Percentiles rank a stretch among this genome's conserved stretches.
phyloP scores from a whole-genome alignment of 2,113 vertebrate genomes.

The Tenrec ecaudatus region DNA sequence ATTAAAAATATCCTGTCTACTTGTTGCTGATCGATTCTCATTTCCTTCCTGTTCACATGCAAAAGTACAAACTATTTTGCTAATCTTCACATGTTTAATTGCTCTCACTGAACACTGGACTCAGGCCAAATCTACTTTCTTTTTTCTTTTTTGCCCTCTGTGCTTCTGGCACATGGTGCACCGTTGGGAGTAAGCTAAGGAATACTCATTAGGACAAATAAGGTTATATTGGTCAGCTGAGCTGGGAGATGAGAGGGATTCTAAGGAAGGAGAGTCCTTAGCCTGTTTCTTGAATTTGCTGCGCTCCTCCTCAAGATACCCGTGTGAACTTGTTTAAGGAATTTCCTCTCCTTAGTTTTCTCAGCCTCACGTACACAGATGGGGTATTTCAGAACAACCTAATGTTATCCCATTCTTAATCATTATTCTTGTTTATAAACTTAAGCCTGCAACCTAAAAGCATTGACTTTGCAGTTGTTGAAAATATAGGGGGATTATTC shows the following conservation, averaged over 20 bases:
- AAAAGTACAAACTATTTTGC: slow-evolving; percentile 41
- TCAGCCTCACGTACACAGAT: neutral
- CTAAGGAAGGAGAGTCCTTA: neutral
- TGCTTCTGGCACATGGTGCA: slow-evolving; percentile 36
- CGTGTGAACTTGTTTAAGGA: slow-evolving; percentile 16
- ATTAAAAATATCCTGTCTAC: slow-evolving; percentile 33
- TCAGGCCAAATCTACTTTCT: neutral
- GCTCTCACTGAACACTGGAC: slow-evolving; percentile 42
- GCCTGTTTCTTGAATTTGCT: slow-evolving; percentile 44
- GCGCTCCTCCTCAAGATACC: neutral
- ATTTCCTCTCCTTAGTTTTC: slow-evolving; percentile 13
- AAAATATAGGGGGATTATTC: neutral
- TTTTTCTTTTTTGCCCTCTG: neutral
- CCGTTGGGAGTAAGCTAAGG: slow-evolving; percentile 58
- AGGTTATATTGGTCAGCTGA: slow-evolving; percentile 15
- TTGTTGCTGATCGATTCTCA: neutral
- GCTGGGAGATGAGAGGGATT: slow-evolving; percentile 57
- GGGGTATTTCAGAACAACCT: slow-evolving; percentile 22
- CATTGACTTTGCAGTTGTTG: neutral
- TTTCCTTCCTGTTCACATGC: slow-evolving; percentile 42
- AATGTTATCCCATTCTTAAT: slow-evolving; percentile 10
- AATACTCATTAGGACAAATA: slow-evolving; percentile 60
- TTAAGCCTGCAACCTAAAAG: neutral
- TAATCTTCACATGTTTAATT: slow-evolving; percentile 59
- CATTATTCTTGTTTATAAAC: neutral